phyloP scores from a whole-genome alignment of 1,140 invertebrate species.

The Cyclargus thomasi region DNA sequence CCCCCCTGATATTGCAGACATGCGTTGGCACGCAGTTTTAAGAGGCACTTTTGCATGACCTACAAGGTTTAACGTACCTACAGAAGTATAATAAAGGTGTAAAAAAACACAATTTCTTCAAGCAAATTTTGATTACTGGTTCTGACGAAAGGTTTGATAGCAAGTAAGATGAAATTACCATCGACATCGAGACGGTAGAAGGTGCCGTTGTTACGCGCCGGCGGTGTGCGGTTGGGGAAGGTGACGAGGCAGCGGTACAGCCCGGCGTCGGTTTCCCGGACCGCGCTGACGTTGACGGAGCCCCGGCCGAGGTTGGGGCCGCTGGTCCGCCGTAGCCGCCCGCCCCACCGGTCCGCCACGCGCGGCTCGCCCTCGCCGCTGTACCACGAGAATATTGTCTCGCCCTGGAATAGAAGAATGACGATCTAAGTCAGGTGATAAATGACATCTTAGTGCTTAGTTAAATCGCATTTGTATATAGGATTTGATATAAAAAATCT shows the following conservation, averaged over 20 bases:
- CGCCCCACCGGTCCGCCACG: conserved; percentile 81
- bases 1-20: too few relatives aligned
- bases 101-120: too few relatives aligned
- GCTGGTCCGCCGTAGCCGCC: conserved; percentile 81
- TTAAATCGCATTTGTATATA: too few relatives aligned
- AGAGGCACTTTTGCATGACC: too few relatives aligned
- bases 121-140: too few relatives aligned
- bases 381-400: conserved; percentile 86
- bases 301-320: conserved; percentile 80
- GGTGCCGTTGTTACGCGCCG: conserved; percentile 88
- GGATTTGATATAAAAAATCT: too few relatives aligned
- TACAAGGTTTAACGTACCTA: too few relatives aligned
- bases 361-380: conserved; percentile 78
- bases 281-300: conserved; percentile 91
- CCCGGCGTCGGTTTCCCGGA: conserved; percentile 90
- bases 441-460: too few relatives aligned
- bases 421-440: not conserved
- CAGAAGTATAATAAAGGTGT: too few relatives aligned
- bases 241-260: conserved; percentile 94
- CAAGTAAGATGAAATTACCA: conserved; percentile 75
- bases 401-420: conserved; percentile 75
- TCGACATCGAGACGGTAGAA: conserved; percentile 91
- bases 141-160: too few relatives aligned
- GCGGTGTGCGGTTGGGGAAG: conserved; percentile 91
- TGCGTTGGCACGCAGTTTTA: too few relatives aligned